phyloP scores from a whole-genome alignment of 2,888 invertebrate species.

The Polyommatus iphigenia region DNA sequence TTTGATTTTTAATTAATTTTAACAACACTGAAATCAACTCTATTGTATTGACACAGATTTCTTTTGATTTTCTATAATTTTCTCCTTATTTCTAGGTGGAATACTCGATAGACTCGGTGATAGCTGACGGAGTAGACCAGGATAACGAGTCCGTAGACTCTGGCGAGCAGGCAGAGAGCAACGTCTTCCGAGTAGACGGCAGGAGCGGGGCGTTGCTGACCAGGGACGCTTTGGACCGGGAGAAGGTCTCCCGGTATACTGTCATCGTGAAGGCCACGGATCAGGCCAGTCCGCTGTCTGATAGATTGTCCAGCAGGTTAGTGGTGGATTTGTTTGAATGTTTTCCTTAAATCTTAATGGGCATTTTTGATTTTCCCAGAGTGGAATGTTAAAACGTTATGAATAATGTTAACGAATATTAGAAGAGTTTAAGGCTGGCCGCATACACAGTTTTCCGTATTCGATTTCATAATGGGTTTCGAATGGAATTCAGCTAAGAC shows the following conservation, averaged over 20 bases:
- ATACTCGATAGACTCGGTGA: slow-evolving; percentile 87
- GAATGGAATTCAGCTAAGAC: no score
- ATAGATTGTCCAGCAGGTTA: slow-evolving; percentile 87
- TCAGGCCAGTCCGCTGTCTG: slow-evolving; percentile 88
- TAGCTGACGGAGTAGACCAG: slow-evolving; percentile 69
- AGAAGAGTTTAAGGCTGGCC: no score
- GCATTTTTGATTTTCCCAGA: no score
- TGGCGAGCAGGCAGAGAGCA: slow-evolving; percentile 75
- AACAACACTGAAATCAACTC: no score
- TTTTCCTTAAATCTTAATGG: no score
- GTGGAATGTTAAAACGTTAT: no score
- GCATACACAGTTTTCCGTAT: no score
- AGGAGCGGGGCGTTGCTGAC: slow-evolving; percentile 93
- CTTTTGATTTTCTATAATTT: no score
- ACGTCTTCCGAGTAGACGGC: slow-evolving; percentile 92
- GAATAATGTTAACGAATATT: no score
- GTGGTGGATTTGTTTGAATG: slow-evolving; percentile 38
- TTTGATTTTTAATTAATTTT: no score
- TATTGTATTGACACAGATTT: no score
- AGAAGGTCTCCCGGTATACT: slow-evolving; percentile 90
- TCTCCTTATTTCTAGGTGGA: slow-evolving; percentile 76
- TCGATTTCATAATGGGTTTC: no score
- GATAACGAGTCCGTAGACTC: slow-evolving; percentile 61
- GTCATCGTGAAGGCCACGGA: slow-evolving; percentile 92
- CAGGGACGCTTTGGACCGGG: slow-evolving; percentile 90